Percentiles rank a stretch among this genome's conserved stretches.
phyloP scores from a whole-genome alignment of 2,113 vertebrate species.

The Ranitomeya variabilis region DNA sequence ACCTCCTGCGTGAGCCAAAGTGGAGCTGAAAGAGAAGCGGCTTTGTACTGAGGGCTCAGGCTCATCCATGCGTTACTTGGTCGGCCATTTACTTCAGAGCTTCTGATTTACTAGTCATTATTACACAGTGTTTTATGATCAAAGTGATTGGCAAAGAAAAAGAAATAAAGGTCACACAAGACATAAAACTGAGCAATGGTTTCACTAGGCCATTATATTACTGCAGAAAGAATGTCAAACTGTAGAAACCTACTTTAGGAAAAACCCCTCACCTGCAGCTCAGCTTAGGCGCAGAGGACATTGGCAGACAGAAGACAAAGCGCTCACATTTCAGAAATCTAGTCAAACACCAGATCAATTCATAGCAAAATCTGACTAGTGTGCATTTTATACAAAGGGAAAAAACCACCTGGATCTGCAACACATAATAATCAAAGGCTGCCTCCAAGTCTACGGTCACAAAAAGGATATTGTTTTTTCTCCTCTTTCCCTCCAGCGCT shows the following conservation, averaged over 20 bases:
- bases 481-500: slow-evolving; percentile 87
- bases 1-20: no score
- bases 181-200: background rate
- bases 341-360: background rate
- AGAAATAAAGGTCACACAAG: no score
- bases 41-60: no score
- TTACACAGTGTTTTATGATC: no score
- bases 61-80: no score
- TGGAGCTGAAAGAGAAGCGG: no score
- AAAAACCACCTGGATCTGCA: background rate
- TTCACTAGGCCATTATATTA: background rate
- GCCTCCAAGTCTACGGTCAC: background rate
- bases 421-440: background rate
- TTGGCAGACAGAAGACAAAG: background rate
- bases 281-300: no score
- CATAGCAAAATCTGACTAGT: background rate
- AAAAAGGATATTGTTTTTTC: slow-evolving; percentile 96
- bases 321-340: background rate
- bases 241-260: background rate
- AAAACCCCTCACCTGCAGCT: no score
- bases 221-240: background rate
- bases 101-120: no score
- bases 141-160: no score
- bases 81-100: no score
- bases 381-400: background rate